Percentiles rank a stretch among this genome's conserved stretches.
Conservation (phyloP, 1,140 invertebrate species). For the Parapsyche elsis region DNA sequence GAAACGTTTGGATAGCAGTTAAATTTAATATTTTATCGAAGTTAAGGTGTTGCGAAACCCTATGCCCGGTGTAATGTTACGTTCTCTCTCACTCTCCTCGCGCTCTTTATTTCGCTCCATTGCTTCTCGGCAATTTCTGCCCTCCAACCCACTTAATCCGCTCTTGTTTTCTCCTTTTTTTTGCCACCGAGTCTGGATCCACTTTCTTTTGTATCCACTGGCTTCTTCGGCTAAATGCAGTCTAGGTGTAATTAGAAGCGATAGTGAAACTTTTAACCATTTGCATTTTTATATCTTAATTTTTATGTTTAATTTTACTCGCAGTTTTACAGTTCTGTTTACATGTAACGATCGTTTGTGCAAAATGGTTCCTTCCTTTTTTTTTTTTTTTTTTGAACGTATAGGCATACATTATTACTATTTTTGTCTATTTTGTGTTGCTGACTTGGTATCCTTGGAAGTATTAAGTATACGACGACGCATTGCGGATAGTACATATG, state of each 20-base stretch:
- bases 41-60: background rate
- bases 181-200: background rate
- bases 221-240: slow-evolving; percentile 15
- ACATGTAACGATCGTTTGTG: no score
- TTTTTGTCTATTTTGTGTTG: background rate
- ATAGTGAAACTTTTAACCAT: background rate
- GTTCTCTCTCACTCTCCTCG: background rate
- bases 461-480: slow-evolving; percentile 12
- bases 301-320: no score
- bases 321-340: background rate
- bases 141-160: background rate
- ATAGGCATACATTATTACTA: background rate
- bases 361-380: background rate
- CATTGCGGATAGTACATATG: slow-evolving; percentile 21
- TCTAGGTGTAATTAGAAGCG: background rate
- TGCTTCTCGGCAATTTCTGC: slow-evolving; percentile 20
- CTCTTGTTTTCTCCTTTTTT: slow-evolving; percentile 24
- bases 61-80: background rate
- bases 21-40: slow-evolving; percentile 20
- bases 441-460: background rate
- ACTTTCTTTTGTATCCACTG: background rate
- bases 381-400: no score
- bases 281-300: no score
- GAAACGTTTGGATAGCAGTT: background rate
- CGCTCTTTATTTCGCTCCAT: slow-evolving; percentile 21